A percentile compares a stretch with the other conserved stretches of the same genome.
These are phyloP conservation scores for Tigriopus californicus DNA, from an alignment of 2,888 invertebrate genomes.

Conservation along the genomic window DNA sequence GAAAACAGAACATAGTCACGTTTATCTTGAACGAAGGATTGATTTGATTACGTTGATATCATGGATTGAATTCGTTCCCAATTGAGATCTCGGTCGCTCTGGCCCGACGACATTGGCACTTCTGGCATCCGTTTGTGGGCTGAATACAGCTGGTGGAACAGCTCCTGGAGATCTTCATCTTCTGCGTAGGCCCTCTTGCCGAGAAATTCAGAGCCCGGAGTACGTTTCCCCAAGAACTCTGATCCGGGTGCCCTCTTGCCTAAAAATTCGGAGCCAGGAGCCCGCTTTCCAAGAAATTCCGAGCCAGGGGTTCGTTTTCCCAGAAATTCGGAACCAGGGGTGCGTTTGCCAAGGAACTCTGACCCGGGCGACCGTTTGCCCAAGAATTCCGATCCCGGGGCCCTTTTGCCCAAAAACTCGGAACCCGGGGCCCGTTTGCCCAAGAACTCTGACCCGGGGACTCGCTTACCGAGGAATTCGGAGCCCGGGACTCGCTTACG, in stretches of 20 bases:
- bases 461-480: constrained; percentile 17
- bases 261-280: constrained; percentile 17
- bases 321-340: constrained; percentile 18
- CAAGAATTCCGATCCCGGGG: constrained; percentile 17
- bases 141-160: not conserved
- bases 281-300: constrained; percentile 16
- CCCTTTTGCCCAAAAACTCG: constrained; percentile 16
- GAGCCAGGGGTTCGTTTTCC: constrained; percentile 17
- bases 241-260: constrained; percentile 15
- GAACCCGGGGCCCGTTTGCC: constrained; percentile 17
- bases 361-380: constrained; percentile 16
- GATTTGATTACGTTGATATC: no score
- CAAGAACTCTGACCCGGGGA: constrained; percentile 17
- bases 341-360: constrained; percentile 17
- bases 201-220: constrained; percentile 18
- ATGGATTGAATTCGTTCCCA: no score
- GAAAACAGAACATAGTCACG: no score
- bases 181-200: constrained; percentile 15
- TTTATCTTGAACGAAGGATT: no score
- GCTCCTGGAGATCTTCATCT: not conserved
- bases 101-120: not conserved
- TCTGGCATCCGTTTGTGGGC: not conserved
- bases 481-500: constrained; percentile 14
- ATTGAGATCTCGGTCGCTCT: not conserved
- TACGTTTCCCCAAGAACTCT: constrained; percentile 17